Evolutionary conservation across 2,888 invertebrate species (phyloP).

Genomic region (Mycalesis mineus): DNA sequence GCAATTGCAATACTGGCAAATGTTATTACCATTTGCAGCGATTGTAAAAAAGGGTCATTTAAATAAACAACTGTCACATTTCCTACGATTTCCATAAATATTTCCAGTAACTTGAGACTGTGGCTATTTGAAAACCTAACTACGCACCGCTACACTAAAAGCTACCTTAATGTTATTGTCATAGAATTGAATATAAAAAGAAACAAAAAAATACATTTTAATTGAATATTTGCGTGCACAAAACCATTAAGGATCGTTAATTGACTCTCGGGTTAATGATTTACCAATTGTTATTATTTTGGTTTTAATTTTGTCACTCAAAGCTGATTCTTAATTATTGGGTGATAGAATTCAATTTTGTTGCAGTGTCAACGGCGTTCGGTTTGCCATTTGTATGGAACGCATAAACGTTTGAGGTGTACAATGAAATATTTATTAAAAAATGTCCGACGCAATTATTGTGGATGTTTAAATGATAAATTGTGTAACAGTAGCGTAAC

Average conservation of each 20-base stretch:
- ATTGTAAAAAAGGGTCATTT: constrained; percentile 7
- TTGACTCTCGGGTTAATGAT: constrained; percentile 30
- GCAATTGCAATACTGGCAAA: not conserved
- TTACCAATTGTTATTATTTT: constrained; percentile 26
- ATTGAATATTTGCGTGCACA: constrained; percentile 38
- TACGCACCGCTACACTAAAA: not conserved
- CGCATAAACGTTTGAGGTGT: not conserved
- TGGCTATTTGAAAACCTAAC: not conserved
- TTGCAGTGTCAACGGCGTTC: not conserved
- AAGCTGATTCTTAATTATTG: not conserved
- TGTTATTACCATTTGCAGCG: not conserved
- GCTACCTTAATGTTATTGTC: not conserved
- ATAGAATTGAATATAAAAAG: constrained; percentile 14
- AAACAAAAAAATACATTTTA: constrained; percentile 27
- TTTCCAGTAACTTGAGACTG: constrained; percentile 15
- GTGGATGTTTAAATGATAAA: not conserved
- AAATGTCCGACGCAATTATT: not conserved
- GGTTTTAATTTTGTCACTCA: not conserved
- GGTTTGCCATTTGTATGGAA: not conserved
- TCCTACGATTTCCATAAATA: constrained; percentile 19
- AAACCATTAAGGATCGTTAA: constrained; percentile 35
- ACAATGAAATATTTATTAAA: not conserved
- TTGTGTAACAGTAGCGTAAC: not conserved
- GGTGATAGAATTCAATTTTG: not conserved
- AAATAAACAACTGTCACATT: constrained; percentile 19